These are phyloP conservation scores for Oenanthe melanoleuca DNA, from an alignment of 2,113 vertebrate species.

Conservation along the genomic window DNA sequence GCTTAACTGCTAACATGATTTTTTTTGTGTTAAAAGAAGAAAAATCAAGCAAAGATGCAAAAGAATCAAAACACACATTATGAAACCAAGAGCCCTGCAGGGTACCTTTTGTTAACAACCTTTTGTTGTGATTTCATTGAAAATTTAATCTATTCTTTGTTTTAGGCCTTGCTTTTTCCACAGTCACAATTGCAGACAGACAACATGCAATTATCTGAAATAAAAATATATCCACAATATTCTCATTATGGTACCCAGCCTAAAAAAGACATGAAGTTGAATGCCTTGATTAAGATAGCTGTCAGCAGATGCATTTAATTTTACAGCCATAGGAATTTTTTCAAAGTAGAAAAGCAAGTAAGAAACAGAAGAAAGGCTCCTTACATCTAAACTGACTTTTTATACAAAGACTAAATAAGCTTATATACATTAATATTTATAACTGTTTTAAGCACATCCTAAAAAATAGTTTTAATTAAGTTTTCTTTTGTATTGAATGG, in stretches of 20 bases:
- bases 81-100: not conserved
- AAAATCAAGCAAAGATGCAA: not conserved
- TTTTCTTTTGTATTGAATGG: not conserved
- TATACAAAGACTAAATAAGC: not conserved
- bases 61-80: not conserved
- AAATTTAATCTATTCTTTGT: conserved; percentile 32
- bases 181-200: conserved; percentile 34
- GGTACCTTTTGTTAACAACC: conserved; percentile 30
- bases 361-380: not conserved
- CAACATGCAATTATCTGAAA: conserved; percentile 48
- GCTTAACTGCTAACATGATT: not conserved
- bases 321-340: not conserved
- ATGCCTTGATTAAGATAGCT: conserved; percentile 3
- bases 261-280: not conserved
- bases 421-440: not conserved
- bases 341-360: not conserved
- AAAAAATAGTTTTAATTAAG: not conserved
- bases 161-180: conserved; percentile 20
- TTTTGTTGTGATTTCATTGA: conserved; percentile 8
- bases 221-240: conserved; percentile 23
- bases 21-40: not conserved
- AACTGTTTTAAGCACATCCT: not conserved
- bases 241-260: conserved; percentile 22
- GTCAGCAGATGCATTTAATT: not conserved
- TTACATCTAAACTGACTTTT: not conserved